These are phyloP conservation scores for Lepidurus arcticus DNA, from an alignment of 1,140 invertebrate genomes.

Conservation along the genomic window DNA sequence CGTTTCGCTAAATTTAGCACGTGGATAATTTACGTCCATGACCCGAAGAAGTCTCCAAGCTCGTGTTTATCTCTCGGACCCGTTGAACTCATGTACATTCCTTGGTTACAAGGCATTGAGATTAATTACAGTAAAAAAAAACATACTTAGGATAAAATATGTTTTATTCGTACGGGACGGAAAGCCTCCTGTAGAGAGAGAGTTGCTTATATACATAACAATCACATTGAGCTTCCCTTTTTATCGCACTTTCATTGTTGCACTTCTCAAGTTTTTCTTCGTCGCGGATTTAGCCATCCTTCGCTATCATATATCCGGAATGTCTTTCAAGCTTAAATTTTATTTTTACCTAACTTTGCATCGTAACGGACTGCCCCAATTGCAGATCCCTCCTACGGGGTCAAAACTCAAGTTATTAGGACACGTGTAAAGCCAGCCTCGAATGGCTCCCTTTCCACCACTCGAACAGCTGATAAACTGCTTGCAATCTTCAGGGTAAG, in stretches of 20 bases:
- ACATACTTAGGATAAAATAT: background rate
- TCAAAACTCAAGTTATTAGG: constrained; percentile 76
- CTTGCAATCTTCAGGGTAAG: constrained; percentile 76
- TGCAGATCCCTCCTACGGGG: constrained; percentile 80
- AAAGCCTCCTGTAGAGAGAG: background rate
- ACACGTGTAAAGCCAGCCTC: constrained; percentile 81
- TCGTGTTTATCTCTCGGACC: too few species aligned
- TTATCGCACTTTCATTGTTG: background rate
- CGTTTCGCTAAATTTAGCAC: too few species aligned
- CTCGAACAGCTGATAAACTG: constrained; percentile 82
- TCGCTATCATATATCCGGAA: background rate
- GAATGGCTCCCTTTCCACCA: constrained; percentile 60
- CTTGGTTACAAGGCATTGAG: too few species aligned
- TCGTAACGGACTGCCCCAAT: constrained; percentile 53
- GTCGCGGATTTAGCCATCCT: background rate
- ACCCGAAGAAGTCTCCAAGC: too few species aligned
- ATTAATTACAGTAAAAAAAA: too few species aligned
- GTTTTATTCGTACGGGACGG: background rate
- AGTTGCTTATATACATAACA: background rate
- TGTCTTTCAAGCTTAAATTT: background rate
- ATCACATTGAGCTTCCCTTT: background rate
- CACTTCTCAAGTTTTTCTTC: background rate
- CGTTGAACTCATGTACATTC: too few species aligned
- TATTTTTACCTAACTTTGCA: constrained; percentile 24
- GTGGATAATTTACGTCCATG: too few species aligned